Evolutionary conservation across 2,888 invertebrate species (phyloP).

Genomic region (Heliconius sara): DNA sequence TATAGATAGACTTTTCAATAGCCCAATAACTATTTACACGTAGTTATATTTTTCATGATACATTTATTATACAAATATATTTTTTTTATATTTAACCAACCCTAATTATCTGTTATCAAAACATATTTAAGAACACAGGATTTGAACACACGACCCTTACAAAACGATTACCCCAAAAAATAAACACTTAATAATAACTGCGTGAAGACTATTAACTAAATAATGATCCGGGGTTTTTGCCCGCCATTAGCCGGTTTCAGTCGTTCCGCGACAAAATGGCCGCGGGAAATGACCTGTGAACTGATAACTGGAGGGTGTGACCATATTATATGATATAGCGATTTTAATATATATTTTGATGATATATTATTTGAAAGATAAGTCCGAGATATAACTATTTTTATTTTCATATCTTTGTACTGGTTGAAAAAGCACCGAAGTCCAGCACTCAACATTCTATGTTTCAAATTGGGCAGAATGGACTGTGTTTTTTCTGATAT

Average conservation of each 20-base stretch:
- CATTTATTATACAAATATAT: no score
- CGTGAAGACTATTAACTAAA: conserved; percentile 45
- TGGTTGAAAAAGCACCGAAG: background rate
- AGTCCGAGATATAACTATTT: background rate
- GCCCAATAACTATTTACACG: no score
- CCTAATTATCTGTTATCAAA: background rate
- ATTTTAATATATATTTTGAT: background rate
- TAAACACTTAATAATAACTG: conserved; percentile 2
- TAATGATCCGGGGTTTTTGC: conserved; percentile 53
- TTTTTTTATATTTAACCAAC: background rate
- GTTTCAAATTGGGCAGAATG: background rate
- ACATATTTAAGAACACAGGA: background rate
- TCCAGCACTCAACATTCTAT: background rate
- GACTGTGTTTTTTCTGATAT: no score
- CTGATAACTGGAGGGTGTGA: conserved; percentile 57
- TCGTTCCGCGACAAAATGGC: conserved; percentile 51
- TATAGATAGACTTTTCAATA: no score
- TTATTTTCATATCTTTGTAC: background rate
- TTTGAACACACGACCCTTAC: background rate
- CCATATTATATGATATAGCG: conserved; percentile 32
- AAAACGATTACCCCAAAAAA: conserved; percentile 21
- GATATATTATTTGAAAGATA: background rate
- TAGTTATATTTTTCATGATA: no score
- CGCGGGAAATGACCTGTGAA: conserved; percentile 61
- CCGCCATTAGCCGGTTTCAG: conserved; percentile 57